phyloP scores from a whole-genome alignment of 2,113 vertebrate species.

The Dasyornis broadbenti region DNA sequence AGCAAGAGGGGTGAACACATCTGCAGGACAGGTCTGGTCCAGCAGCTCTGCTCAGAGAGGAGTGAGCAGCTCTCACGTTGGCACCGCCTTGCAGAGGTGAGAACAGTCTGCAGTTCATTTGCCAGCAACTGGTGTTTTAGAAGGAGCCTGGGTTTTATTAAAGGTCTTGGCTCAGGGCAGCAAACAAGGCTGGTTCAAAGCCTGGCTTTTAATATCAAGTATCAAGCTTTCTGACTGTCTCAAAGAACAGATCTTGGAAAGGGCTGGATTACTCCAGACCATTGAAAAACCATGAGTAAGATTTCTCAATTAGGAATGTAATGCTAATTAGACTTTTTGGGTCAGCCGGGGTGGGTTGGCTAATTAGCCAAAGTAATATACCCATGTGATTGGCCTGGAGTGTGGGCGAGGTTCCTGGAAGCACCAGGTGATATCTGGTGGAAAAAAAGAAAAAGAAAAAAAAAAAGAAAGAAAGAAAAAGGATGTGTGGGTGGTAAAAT shows the following conservation, averaged over 20 bases:
- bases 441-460: background rate
- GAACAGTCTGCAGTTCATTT: background rate
- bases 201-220: slow-evolving; percentile 16
- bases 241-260: background rate
- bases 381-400: slow-evolving; percentile 56
- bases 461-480: background rate
- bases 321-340: slow-evolving; percentile 43
- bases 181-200: slow-evolving; percentile 43
- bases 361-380: slow-evolving; percentile 51
- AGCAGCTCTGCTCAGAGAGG: background rate
- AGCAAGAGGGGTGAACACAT: background rate
- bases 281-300: slow-evolving; percentile 50
- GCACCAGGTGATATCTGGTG: slow-evolving; percentile 52
- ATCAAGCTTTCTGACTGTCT: slow-evolving; percentile 31
- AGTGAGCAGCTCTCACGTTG: background rate
- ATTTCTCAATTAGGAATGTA: slow-evolving; percentile 30
- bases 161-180: slow-evolving; percentile 39
- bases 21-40: slow-evolving; percentile 20
- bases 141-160: slow-evolving; percentile 31
- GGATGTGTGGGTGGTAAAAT: slow-evolving; percentile 53
- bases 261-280: background rate
- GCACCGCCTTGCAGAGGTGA: slow-evolving; percentile 3
- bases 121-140: background rate
- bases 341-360: slow-evolving; percentile 56
- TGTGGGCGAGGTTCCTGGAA: slow-evolving; percentile 57